Evolutionary conservation across 2,888 invertebrate genomes (phyloP).

Genomic region (Orthosia gothica): DNA sequence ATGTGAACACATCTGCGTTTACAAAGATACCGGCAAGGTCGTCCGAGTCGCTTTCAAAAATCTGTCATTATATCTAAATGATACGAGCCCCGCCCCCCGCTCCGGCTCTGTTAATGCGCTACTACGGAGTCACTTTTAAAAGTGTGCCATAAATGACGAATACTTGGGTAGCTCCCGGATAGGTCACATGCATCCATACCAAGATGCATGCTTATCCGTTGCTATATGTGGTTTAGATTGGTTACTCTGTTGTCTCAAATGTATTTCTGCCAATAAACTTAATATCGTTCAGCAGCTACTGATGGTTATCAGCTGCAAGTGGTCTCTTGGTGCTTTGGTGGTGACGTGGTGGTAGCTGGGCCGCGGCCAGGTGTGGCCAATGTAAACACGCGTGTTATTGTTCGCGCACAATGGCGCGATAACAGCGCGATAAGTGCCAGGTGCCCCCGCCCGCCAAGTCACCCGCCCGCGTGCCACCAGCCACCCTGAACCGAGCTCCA

Average conservation of each 20-base stretch:
- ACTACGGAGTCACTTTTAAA: background rate
- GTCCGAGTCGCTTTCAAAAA: conserved; percentile 67
- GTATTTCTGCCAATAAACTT: background rate
- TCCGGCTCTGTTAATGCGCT: background rate
- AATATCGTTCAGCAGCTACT: background rate
- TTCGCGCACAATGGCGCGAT: conserved; percentile 70
- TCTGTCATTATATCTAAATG: conserved; percentile 50
- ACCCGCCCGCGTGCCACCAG: background rate
- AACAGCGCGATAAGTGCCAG: conserved; percentile 69
- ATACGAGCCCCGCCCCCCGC: background rate
- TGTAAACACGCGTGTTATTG: conserved; percentile 71
- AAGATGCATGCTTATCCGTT: background rate
- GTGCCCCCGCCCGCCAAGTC: background rate
- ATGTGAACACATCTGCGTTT: conserved; percentile 59
- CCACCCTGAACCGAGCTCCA: background rate
- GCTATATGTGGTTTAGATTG: background rate
- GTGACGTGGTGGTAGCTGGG: background rate
- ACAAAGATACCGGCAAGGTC: conserved; percentile 68
- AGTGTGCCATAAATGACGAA: background rate
- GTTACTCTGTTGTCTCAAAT: background rate
- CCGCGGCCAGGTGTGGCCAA: conserved; percentile 57
- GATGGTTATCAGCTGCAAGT: background rate
- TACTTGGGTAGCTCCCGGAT: background rate
- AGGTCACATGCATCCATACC: background rate
- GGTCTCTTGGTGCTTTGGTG: background rate